Evolutionary conservation across 2,888 invertebrate species (phyloP).

Genomic region (Tridacna crocea): DNA sequence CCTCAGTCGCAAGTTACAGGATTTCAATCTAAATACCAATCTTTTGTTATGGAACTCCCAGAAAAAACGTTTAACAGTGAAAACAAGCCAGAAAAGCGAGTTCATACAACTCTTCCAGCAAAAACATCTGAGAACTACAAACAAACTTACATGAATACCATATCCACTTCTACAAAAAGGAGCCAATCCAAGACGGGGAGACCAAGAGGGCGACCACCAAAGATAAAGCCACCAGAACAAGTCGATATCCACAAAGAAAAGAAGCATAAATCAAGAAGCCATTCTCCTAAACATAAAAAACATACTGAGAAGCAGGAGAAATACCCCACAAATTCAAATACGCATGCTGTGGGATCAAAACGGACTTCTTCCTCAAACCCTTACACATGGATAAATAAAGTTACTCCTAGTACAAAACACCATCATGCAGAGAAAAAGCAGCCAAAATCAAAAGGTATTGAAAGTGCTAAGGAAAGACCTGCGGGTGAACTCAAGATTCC

Average conservation of each 20-base stretch:
- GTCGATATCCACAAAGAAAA: slow-evolving; percentile 48
- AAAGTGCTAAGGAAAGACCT: slow-evolving; percentile 26
- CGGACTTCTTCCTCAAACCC: slow-evolving; percentile 26
- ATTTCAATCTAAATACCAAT: slow-evolving; percentile 60
- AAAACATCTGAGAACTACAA: slow-evolving; percentile 28
- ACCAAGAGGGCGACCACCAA: slow-evolving; percentile 60
- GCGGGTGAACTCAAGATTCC: slow-evolving; percentile 54
- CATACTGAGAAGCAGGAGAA: slow-evolving; percentile 40
- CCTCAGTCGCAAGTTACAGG: slow-evolving; percentile 31
- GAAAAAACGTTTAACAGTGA: slow-evolving; percentile 54
- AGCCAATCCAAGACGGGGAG: slow-evolving; percentile 37
- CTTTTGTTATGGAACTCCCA: slow-evolving; percentile 57
- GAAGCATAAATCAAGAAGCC: slow-evolving; percentile 59
- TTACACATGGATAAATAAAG: slow-evolving; percentile 53
- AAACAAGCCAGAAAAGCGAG: slow-evolving; percentile 26
- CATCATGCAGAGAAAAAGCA: slow-evolving; percentile 26
- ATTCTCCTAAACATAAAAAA: slow-evolving; percentile 57
- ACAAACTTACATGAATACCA: slow-evolving; percentile 14
- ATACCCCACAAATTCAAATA: slow-evolving; percentile 14
- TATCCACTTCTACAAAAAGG: slow-evolving; percentile 23
- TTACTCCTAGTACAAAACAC: slow-evolving; percentile 27
- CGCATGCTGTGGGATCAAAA: slow-evolving; percentile 2
- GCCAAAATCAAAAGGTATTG: slow-evolving; percentile 41
- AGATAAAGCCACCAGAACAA: slow-evolving; percentile 41
- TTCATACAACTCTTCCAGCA: slow-evolving; percentile 16